phyloP scores from a whole-genome alignment of 2,888 invertebrate genomes.

The Dysmachus trigonus region DNA sequence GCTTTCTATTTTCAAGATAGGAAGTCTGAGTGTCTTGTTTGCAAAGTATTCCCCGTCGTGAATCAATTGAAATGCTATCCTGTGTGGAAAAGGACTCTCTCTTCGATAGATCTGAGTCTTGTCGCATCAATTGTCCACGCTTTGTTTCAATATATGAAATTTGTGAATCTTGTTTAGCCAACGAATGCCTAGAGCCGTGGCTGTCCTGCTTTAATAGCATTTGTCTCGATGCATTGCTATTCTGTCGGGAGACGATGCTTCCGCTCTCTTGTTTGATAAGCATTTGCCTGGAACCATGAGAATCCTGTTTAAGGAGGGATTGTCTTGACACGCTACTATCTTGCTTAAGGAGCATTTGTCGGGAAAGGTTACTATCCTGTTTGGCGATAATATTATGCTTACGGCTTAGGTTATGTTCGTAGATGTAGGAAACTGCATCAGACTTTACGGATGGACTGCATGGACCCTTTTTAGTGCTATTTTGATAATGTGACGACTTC shows the following conservation, averaged over 20 bases:
- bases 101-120: conserved; percentile 54
- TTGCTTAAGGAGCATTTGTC: conserved; percentile 52
- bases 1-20: conserved; percentile 54
- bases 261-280: conserved; percentile 64
- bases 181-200: conserved; percentile 61
- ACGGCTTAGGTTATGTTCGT: conserved; percentile 61
- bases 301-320: conserved; percentile 64
- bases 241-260: conserved; percentile 53
- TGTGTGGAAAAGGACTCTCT: conserved; percentile 58
- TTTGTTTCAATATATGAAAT: conserved; percentile 64
- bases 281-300: conserved; percentile 63
- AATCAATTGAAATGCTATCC: conserved; percentile 61
- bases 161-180: conserved; percentile 64
- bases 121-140: conserved; percentile 54
- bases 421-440: conserved; percentile 69
- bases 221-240: conserved; percentile 62
- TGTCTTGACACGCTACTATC: conserved; percentile 54
- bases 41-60: conserved; percentile 56
- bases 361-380: conserved; percentile 64
- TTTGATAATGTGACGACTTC: conserved; percentile 86
- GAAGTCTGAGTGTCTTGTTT: conserved; percentile 57
- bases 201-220: conserved; percentile 63
- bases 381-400: conserved; percentile 62
- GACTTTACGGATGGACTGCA: conserved; percentile 68
- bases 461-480: conserved; percentile 66